These are phyloP conservation scores for Galendromus occidentalis DNA, from an alignment of 1,140 invertebrate genomes.

Conservation along the genomic window DNA sequence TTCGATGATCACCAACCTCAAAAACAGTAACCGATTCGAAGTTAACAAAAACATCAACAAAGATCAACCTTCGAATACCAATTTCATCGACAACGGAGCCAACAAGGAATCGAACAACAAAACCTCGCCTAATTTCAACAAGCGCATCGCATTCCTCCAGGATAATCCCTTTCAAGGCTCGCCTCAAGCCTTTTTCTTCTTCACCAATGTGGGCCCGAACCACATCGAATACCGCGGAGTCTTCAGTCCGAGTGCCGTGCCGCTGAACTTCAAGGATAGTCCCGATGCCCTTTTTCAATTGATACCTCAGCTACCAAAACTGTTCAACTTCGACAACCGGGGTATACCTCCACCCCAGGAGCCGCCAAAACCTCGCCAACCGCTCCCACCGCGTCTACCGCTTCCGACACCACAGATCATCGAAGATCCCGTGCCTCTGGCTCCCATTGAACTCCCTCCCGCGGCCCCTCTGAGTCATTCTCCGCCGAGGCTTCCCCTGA, in stretches of 20 bases:
- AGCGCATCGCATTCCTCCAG: neutral
- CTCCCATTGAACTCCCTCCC: constrained; percentile 35
- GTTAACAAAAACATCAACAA: too few species aligned
- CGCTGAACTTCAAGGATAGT: constrained; percentile 16
- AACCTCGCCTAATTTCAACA: neutral
- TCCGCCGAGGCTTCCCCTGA: constrained; percentile 19
- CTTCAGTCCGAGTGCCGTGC: constrained; percentile 14
- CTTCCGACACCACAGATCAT: constrained; percentile 40
- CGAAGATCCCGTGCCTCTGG: constrained; percentile 32
- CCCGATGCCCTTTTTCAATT: constrained; percentile 23
- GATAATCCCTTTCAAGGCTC: neutral
- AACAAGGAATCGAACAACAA: neutral
- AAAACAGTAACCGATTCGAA: too few species aligned
- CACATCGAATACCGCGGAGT: constrained; percentile 19
- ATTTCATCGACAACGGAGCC: neutral
- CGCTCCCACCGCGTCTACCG: constrained; percentile 42
- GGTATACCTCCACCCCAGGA: constrained; percentile 20
- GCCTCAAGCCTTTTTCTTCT: constrained; percentile 16
- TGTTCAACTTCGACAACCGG: constrained; percentile 20
- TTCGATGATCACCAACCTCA: too few species aligned
- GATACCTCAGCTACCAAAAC: constrained; percentile 18
- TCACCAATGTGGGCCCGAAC: constrained; percentile 18
- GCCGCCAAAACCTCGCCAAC: constrained; percentile 25
- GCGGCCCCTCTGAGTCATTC: too few species aligned
- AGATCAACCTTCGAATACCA: too few species aligned